Evolutionary conservation across 2,888 invertebrate genomes (phyloP).

Genomic region (Bombylius discolor): DNA sequence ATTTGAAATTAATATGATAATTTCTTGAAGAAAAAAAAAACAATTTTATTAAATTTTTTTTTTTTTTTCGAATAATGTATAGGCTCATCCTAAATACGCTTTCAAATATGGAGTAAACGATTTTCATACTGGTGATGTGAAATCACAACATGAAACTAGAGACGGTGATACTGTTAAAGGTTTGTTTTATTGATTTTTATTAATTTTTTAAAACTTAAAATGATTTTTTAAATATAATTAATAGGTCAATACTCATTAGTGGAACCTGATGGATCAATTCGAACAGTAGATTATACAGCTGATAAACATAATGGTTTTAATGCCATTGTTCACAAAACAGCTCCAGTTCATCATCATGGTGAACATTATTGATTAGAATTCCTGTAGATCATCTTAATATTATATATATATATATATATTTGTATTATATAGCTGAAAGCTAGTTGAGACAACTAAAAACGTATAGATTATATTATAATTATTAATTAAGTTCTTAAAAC

Average conservation of each 20-base stretch:
- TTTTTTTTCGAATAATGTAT: constrained; percentile 11
- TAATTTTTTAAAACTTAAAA: background rate
- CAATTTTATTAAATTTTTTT: constrained; percentile 5
- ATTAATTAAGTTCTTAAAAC: too few relatives aligned
- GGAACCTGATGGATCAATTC: constrained; percentile 61
- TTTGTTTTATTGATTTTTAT: constrained; percentile 19
- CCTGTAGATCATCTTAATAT: too few relatives aligned
- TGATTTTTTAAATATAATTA: constrained; percentile 1
- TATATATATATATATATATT: too few relatives aligned
- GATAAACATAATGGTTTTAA: constrained; percentile 38
- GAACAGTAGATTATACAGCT: constrained; percentile 42
- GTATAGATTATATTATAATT: too few relatives aligned
- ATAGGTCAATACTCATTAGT: constrained; percentile 48
- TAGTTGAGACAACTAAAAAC: too few relatives aligned
- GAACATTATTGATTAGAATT: background rate
- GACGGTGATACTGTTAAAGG: constrained; percentile 53
- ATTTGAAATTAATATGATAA: constrained; percentile 23
- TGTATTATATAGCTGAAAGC: too few relatives aligned
- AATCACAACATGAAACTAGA: constrained; percentile 50
- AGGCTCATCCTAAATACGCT: constrained; percentile 50
- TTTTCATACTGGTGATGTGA: constrained; percentile 45
- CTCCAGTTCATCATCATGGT: constrained; percentile 29
- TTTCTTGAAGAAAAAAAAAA: too few relatives aligned
- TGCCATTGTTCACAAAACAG: constrained; percentile 36
- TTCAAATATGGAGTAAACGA: constrained; percentile 44